A percentile compares a stretch with the other conserved stretches of the same genome.
Evolutionary conservation across 2,113 vertebrate species (phyloP).

Genomic region (Chlamydotis undulata): DNA sequence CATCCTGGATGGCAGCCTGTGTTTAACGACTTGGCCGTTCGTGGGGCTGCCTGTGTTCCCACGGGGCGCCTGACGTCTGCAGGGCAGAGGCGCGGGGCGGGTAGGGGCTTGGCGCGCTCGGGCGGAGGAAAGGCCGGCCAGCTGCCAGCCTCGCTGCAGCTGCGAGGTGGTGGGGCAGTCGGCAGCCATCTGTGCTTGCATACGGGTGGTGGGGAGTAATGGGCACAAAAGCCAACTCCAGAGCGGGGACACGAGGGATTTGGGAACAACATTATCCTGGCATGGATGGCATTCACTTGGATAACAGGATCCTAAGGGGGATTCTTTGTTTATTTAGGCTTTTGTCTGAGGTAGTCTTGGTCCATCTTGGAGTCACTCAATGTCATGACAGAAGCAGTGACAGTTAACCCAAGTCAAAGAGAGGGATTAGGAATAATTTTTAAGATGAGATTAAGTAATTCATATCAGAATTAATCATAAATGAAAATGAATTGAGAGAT

Average conservation of each 20-base stretch:
- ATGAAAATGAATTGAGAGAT: neutral
- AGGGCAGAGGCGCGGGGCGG: neutral
- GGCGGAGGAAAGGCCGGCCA: neutral
- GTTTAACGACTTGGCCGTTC: neutral
- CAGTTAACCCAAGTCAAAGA: neutral
- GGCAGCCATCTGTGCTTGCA: no score
- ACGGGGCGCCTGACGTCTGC: accelerated
- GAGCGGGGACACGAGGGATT: neutral
- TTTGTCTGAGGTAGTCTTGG: neutral
- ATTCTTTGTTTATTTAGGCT: neutral
- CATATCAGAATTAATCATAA: neutral
- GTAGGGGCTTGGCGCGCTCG: no score
- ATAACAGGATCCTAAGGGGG: neutral
- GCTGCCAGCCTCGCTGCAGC: accelerated
- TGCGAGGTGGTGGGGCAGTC: accelerated
- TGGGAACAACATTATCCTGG: neutral
- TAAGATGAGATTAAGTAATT: neutral
- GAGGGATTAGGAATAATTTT: neutral
- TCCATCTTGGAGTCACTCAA: neutral
- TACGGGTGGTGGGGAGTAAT: neutral
- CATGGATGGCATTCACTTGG: neutral
- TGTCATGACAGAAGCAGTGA: neutral
- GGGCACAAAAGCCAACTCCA: neutral
- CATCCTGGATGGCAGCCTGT: neutral
- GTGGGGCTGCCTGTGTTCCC: neutral